Evolutionary conservation across 1,140 invertebrate genomes (phyloP).

Genomic region (Maconellicoccus hirsutus): DNA sequence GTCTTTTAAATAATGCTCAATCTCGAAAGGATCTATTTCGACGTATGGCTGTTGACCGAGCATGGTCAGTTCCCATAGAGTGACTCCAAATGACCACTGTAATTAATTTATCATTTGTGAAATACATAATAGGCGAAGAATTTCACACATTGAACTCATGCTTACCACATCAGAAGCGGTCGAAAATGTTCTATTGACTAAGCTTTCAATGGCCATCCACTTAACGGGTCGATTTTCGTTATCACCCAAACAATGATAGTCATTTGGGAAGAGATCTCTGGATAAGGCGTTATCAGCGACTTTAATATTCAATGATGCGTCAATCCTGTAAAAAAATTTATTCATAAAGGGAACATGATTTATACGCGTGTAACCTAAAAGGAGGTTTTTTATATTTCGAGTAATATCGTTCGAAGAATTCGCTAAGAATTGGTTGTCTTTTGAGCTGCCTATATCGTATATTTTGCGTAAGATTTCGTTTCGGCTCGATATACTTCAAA

Average conservation of each 20-base stretch:
- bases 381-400: not conserved
- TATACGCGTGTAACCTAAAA: not conserved
- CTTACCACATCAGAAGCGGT: slow-evolving; percentile 73
- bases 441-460: not conserved
- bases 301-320: slow-evolving; percentile 69
- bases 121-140: no score
- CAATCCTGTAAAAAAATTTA: slow-evolving; percentile 48
- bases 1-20: slow-evolving; percentile 70
- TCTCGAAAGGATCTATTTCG: slow-evolving; percentile 85
- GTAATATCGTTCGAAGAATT: slow-evolving; percentile 9
- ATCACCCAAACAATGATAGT: slow-evolving; percentile 89
- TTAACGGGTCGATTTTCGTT: slow-evolving; percentile 90
- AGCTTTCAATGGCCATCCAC: slow-evolving; percentile 86
- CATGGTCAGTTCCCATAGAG: slow-evolving; percentile 88
- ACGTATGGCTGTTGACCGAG: slow-evolving; percentile 74
- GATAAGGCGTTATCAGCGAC: slow-evolving; percentile 81
- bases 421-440: not conserved
- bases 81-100: slow-evolving; percentile 87
- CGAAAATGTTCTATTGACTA: slow-evolving; percentile 66
- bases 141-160: no score
- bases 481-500: not conserved
- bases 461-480: not conserved
- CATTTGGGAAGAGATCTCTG: slow-evolving; percentile 82
- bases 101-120: no score
- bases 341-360: not conserved